These are phyloP conservation scores for Epinotia bilunana DNA, from an alignment of 2,888 invertebrate genomes.

Conservation along the genomic window DNA sequence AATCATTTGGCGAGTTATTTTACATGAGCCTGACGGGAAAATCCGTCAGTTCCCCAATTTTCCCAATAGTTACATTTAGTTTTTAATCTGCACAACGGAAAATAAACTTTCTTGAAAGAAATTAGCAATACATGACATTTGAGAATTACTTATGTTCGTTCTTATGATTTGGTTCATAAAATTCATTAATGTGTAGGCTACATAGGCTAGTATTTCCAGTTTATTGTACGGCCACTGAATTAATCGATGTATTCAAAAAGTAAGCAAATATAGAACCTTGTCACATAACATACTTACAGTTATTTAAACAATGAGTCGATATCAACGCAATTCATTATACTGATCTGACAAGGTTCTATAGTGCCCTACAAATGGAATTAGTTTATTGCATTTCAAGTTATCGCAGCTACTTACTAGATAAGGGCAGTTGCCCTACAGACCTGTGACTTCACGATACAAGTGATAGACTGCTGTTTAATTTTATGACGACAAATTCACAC, in stretches of 20 bases:
- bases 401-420: conserved; percentile 24
- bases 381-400: conserved; percentile 24
- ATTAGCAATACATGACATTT: no score
- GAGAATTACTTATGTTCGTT: no score
- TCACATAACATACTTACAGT: conserved; percentile 6
- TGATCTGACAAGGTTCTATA: conserved; percentile 30
- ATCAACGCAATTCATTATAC: conserved; percentile 22
- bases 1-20: no score
- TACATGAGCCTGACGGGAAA: no score
- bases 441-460: conserved; percentile 26
- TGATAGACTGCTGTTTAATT: conserved; percentile 21
- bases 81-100: no score
- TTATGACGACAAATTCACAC: conserved; percentile 8
- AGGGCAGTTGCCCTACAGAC: conserved; percentile 32
- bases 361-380: conserved; percentile 28
- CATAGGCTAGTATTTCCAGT: no score
- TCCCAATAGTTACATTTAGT: no score
- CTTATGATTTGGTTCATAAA: no score
- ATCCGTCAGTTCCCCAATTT: no score
- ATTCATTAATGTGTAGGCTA: no score
- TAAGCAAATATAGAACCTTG: conserved; percentile 6
- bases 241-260: neutral
- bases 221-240: neutral
- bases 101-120: no score
- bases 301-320: conserved; percentile 20